A percentile compares a stretch with the other conserved stretches of the same genome.
Evolutionary conservation across 2,113 vertebrate species (phyloP).

Genomic region (Phrynosoma platyrhinos): DNA sequence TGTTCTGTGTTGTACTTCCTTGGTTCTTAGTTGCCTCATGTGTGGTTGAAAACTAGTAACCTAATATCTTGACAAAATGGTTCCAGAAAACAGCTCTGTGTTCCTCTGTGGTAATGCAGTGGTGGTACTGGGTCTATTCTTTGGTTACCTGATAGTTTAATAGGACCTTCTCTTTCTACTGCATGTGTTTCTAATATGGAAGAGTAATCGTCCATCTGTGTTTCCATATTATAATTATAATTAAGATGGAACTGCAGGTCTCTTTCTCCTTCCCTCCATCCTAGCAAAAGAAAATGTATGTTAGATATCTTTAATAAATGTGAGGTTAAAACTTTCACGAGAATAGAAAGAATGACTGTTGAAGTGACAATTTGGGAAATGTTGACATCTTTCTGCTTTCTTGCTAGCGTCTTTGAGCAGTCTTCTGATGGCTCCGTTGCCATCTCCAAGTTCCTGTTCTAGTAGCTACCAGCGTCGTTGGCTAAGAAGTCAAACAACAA

Average conservation of each 20-base stretch:
- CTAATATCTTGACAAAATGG: not conserved
- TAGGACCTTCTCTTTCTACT: not conserved
- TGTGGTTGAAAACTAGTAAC: not conserved
- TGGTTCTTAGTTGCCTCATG: not conserved
- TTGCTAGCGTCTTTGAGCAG: conserved; percentile 87
- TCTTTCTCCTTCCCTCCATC: not conserved
- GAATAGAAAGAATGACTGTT: not conserved
- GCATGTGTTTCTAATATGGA: not conserved
- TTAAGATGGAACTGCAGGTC: not conserved
- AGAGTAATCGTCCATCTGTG: not conserved
- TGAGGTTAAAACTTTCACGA: not conserved
- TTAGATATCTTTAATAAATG: not conserved
- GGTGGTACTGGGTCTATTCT: not conserved
- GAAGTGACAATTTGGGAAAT: not conserved
- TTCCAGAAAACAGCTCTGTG: not conserved
- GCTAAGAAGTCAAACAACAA: conserved; percentile 89
- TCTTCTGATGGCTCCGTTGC: conserved; percentile 86
- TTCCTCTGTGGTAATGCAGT: no score
- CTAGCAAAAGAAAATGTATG: not conserved
- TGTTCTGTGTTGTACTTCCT: not conserved
- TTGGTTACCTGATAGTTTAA: not conserved
- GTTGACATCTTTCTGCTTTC: conserved; percentile 32
- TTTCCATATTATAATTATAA: not conserved
- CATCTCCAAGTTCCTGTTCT: conserved; percentile 86
- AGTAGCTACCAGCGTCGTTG: conserved; percentile 90